Evolutionary conservation across 2,797 vertebrate species (phyloP), one percentile per base, ranked within the genome.

Genomic region (Benthosema pterotum): DNA sequence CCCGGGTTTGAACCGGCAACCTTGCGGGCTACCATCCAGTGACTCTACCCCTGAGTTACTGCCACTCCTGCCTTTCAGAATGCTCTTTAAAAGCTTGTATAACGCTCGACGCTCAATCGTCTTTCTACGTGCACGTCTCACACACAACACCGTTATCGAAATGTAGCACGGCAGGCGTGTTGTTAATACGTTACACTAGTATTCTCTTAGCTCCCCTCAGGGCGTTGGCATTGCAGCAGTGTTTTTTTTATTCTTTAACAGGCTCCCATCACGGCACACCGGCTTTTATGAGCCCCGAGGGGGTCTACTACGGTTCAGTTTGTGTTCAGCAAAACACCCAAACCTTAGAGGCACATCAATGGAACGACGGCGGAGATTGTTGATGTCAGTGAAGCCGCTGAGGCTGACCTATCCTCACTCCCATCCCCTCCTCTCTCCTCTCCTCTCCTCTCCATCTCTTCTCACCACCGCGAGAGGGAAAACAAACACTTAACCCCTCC

Each of bases 401-500:
- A 12, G 8, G 46, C 56, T n/a, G 67, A 71, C 72, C 80, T 62
- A n/a, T n/a, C n/a, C n/a, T n/a, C n/a, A n/a, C n/a, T n/a, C n/a
- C n/a, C n/a, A n/a, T n/a, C n/a, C n/a, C n/a, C n/a, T n/a, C n/a
- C n/a, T n/a, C n/a, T n/a, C n/a, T n/a, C 59, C 69, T 73, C 70
- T 61, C 55, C 22, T 28, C 22, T 54, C 60, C 3, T 47, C 63
- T 32, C 58, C 66, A 2, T 13, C 52, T 42, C 57, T 54, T 57
- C 79, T 73, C 48, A 52, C 67, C 77, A 57, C 55, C 56, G 5
- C 57, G 42, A 67, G 78, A 80, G 84, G 11, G 22, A 91, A 89
- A 91, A 79, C 84, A 88, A 92, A 90, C 87, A 81, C 81, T 75
- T 75, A 60, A 51, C 65, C 78, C 63, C 68, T 69, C 62, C 16